These are phyloP conservation scores for Phycodurus eques DNA, from an alignment of 2,113 vertebrate species.

Conservation along the genomic window DNA sequence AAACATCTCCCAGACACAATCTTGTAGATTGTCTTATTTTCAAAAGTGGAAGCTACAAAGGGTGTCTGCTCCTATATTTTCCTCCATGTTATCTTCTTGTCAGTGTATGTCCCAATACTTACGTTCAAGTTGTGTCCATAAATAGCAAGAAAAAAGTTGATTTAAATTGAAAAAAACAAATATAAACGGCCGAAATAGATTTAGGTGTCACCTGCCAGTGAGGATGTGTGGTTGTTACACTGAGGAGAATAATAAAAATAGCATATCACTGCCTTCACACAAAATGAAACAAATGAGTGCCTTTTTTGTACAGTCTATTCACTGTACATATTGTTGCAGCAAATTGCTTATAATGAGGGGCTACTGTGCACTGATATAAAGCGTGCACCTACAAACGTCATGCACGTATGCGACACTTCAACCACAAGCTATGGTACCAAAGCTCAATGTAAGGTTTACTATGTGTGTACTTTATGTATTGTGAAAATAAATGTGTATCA, in stretches of 20 bases:
- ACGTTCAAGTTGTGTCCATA: too few relatives aligned
- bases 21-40: not conserved
- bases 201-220: not conserved
- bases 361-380: slow-evolving; percentile 13
- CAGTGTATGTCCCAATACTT: not conserved
- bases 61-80: too few relatives aligned
- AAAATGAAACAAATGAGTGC: slow-evolving; percentile 40
- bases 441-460: slow-evolving; percentile 74
- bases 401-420: not conserved
- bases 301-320: slow-evolving; percentile 26
- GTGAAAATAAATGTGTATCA: slow-evolving; percentile 67
- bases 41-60: too few relatives aligned
- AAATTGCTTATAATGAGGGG: slow-evolving; percentile 15
- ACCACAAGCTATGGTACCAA: slow-evolving; percentile 77
- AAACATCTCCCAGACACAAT: not conserved
- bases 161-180: not conserved
- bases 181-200: not conserved
- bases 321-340: slow-evolving; percentile 29
- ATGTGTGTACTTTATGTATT: slow-evolving; percentile 67
- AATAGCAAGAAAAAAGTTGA: not conserved
- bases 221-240: slow-evolving; percentile 14
- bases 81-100: too few relatives aligned
- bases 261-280: slow-evolving; percentile 67
- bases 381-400: not conserved
- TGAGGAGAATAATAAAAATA: slow-evolving; percentile 29